Percentiles rank a stretch among this genome's conserved stretches.
These are phyloP conservation scores for Sclerodermus sp. DNA, from an alignment of 2,888 invertebrate genomes.

Conservation along the genomic window DNA sequence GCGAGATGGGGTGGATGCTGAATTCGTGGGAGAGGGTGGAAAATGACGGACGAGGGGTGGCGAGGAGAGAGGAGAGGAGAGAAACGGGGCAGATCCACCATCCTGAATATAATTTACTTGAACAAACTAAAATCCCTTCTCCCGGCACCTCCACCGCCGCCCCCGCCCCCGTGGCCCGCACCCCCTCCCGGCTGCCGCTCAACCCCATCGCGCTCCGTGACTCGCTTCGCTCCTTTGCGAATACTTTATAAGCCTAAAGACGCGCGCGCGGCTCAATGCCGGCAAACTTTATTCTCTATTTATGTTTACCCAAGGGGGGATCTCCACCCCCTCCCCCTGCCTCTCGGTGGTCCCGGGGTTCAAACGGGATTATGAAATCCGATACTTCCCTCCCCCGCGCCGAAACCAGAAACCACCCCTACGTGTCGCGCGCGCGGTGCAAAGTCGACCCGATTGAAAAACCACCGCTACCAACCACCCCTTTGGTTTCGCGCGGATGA, in stretches of 20 bases:
- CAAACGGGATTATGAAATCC: too few species aligned
- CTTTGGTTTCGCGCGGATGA: too few species aligned
- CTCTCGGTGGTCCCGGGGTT: too few species aligned
- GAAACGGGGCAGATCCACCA: slow-evolving; percentile 35
- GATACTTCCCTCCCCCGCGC: too few species aligned
- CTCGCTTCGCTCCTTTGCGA: slow-evolving; percentile 44
- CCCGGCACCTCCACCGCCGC: slow-evolving; percentile 2
- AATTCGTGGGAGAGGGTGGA: not conserved
- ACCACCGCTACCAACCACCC: too few species aligned
- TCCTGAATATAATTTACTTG: slow-evolving; percentile 58
- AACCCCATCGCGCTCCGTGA: slow-evolving; percentile 26
- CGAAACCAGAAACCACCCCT: too few species aligned
- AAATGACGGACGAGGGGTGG: not conserved
- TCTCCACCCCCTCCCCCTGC: not conserved
- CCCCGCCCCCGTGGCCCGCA: slow-evolving; percentile 5
- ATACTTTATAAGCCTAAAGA: slow-evolving; percentile 51
- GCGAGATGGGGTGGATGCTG: slow-evolving; percentile 20
- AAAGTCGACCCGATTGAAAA: too few species aligned
- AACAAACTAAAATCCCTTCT: slow-evolving; percentile 53
- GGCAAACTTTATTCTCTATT: slow-evolving; percentile 50
- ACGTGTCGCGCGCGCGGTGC: too few species aligned
- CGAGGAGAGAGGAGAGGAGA: slow-evolving; percentile 11
- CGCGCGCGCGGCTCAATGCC: slow-evolving; percentile 38
- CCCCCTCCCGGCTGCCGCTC: slow-evolving; percentile 20
- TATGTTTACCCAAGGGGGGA: slow-evolving; percentile 41